A percentile compares a stretch with the other conserved stretches of the same genome.
phyloP scores from a whole-genome alignment of 2,113 vertebrate genomes.

The Glaucomys volans region DNA sequence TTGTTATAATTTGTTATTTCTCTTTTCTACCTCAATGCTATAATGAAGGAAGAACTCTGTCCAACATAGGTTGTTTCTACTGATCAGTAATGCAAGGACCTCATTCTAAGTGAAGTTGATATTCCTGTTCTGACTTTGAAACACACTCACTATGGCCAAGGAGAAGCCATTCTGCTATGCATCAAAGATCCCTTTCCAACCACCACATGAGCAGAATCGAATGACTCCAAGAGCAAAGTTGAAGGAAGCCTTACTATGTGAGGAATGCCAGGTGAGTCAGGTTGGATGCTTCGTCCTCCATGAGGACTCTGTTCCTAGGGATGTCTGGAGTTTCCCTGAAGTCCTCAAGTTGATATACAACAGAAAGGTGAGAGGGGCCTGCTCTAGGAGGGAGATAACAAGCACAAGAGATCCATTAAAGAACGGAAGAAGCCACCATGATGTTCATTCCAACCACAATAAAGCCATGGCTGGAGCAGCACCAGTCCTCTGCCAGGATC shows the following conservation, averaged over 20 bases:
- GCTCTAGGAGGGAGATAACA: not conserved
- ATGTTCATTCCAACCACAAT: constrained; percentile 70
- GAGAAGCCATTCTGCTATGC: not conserved
- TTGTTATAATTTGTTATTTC: not conserved
- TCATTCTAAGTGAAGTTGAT: not conserved
- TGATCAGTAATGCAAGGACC: not conserved
- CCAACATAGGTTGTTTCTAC: not conserved
- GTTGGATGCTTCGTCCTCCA: not conserved
- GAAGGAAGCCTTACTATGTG: not conserved
- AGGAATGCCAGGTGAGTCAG: not conserved
- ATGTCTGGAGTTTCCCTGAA: not conserved
- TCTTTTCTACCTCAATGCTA: constrained; percentile 12
- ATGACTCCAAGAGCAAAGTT: not conserved
- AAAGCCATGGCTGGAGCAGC: constrained; percentile 66
- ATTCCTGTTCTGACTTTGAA: not conserved
- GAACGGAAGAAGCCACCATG: constrained; percentile 69
- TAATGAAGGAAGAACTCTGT: not conserved
- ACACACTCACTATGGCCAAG: not conserved
- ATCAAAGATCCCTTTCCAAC: not conserved
- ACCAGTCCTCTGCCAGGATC: constrained; percentile 62
- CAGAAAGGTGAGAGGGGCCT: not conserved
- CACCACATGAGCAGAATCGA: not conserved
- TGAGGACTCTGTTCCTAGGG: not conserved
- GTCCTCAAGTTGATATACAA: not conserved
- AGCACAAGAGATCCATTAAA: constrained; percentile 66